Base-by-base conservation (phyloP, 2,888 invertebrate species). In the Apotomis betuletana region DNA sequence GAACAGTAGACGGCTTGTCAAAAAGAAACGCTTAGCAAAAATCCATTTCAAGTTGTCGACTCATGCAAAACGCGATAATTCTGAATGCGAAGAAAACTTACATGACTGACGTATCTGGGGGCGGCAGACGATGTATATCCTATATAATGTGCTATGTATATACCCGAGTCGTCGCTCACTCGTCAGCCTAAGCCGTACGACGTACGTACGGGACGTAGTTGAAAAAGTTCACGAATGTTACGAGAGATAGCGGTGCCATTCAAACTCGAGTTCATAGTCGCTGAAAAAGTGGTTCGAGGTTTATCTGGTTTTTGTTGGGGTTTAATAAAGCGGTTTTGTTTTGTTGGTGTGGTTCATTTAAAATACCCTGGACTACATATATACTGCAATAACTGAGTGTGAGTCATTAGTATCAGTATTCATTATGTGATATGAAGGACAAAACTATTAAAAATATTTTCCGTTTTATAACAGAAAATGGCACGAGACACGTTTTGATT, bases 31-130 rank as follows among this genome's bases (percentile, higher is more conserved):
- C 74, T 74, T 70, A 74, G 72, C 73, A 78, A 81, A 83, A 84
- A 84, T 82, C 77, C 81, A 84, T 84, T 85, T 81, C 80, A 84
- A 86, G 80, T 86, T 84, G 76, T 67, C 62, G 74, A 64, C 73
- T 73, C 74, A 74, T 74, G 73, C 72, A 70, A 69, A 76, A 76
- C 74, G 81, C 78, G 82, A 83, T 81, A 83, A 83, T 83, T 85
- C 81, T 77, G 71, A 79, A 81, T 79, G 80, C 67, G 80, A 86
- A 87, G 85, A 86, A 89, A 88, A 90, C 87, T 90, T 86, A 82
- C 81, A 87, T 89, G 91, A 91, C 86, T 90, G 91, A 91, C 91
- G 83, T 92, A 91, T 91, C 91, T 81, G 78, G 74, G 79, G 78
- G 78, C 76, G 81, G 83, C 90, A 89, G 89, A 83, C 85, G 79